These are phyloP conservation scores for Xiphophorus maculatus DNA, from an alignment of 2,113 vertebrate species.

Conservation along the genomic window DNA sequence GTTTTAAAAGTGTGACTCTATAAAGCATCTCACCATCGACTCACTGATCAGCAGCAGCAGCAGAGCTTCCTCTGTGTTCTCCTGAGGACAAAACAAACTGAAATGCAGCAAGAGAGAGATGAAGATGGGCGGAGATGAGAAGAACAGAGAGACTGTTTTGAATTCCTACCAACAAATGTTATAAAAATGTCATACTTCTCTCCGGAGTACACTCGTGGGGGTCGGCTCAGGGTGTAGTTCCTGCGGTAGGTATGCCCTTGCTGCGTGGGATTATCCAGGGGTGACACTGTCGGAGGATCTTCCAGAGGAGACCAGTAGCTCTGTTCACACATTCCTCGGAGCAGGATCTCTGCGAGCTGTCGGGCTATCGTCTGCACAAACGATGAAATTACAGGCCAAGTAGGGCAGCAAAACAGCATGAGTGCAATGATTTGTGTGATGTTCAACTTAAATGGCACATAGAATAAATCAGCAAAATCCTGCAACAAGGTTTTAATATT, in stretches of 20 bases:
- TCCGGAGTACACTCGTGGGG: constrained; percentile 92
- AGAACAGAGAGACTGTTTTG: neutral
- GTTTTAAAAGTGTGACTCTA: neutral
- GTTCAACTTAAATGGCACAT: neutral
- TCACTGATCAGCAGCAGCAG: constrained; percentile 96
- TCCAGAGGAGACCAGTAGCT: constrained; percentile 98
- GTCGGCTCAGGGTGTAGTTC: constrained; percentile 87
- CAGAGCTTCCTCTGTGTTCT: constrained; percentile 98
- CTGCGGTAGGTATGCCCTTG: constrained; percentile 85
- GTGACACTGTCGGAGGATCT: constrained; percentile 91
- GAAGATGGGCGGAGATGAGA: constrained; percentile 14
- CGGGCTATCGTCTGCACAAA: constrained; percentile 91
- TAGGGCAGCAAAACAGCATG: neutral
- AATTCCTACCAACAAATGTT: constrained; percentile 10
- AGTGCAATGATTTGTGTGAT: constrained; percentile 18
- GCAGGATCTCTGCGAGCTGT: constrained; percentile 95
- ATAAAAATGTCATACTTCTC: constrained; percentile 85
- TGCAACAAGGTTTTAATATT: no score
- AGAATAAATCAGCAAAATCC: no score
- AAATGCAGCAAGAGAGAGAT: constrained; percentile 7
- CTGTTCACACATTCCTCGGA: constrained; percentile 99
- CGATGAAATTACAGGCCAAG: constrained; percentile 9
- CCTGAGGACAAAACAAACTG: constrained; percentile 99
- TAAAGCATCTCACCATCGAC: constrained; percentile 89
- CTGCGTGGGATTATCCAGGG: constrained; percentile 90